Conservation (phyloP, 2,888 invertebrate genomes). For the Agonopterix subpropinquella region DNA sequence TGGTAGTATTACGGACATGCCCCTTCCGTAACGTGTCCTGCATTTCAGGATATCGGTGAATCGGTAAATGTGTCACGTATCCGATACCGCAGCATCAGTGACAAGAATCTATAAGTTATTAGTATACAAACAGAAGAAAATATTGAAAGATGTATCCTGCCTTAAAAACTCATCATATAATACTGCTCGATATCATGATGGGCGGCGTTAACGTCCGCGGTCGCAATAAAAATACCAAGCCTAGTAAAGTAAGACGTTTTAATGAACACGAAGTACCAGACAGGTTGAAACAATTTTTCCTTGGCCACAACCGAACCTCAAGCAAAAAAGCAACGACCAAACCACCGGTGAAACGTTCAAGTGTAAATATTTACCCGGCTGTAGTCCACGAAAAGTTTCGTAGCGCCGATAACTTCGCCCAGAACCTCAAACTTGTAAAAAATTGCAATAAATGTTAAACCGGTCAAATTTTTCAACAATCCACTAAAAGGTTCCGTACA, state of each 20-base stretch:
- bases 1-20: background rate
- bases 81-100: constrained; percentile 25
- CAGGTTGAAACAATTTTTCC: constrained; percentile 45
- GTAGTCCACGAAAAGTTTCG: constrained; percentile 56
- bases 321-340: constrained; percentile 44
- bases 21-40: constrained; percentile 29
- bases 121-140: constrained; percentile 4
- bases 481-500: background rate
- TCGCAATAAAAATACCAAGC: constrained; percentile 20
- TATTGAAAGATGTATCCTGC: background rate
- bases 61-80: constrained; percentile 53
- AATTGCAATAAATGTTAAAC: constrained; percentile 29
- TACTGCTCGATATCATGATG: background rate
- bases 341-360: constrained; percentile 47
- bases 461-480: constrained; percentile 9
- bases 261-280: constrained; percentile 35
- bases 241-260: constrained; percentile 28
- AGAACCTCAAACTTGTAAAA: constrained; percentile 49
- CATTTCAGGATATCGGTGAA: constrained; percentile 26
- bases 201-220: constrained; percentile 2
- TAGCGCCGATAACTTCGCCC: constrained; percentile 49
- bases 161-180: no score
- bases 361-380: constrained; percentile 61
- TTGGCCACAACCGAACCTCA: constrained; percentile 47
- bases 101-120: constrained; percentile 7